Base-by-base conservation (phyloP, 2,113 vertebrate genomes). In the Cynoglossus semilaevis region DNA sequence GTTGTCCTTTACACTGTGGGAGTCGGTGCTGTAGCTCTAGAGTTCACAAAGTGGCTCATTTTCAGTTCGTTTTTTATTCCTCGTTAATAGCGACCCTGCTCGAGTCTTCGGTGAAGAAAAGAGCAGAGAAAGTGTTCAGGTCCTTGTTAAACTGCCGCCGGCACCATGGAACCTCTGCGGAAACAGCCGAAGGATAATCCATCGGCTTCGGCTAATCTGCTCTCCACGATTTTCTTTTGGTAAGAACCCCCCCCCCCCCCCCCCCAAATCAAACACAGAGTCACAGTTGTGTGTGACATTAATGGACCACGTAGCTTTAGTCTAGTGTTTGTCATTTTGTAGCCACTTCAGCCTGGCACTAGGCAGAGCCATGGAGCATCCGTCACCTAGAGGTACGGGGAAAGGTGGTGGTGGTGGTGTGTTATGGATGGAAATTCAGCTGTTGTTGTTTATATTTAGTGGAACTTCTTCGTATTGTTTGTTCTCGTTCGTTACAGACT, bases 171-270 rank as follows among this genome's bases (percentile, higher is more conserved):
- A 60, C 65, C 63, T 50, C 48, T 58, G 68, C 65, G 53, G 52
- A 85, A 77, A 67, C 70, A 85, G 64, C 68, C 51, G 52, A 85
- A 72, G 77, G 82, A 84, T 82, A 90, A 90, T 86, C 88, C 88
- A 16, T 82, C 76, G 53, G 72, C 76, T 44, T 84, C 84, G 48
- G 87, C 86, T 85, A 89, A 88, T 88, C 84, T 88, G 41, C 76
- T 90, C 59, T 89, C 88, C 72, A 87, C 81, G 84, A 83, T 90
- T 71, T 89, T 90, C 79, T 90, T 90, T 87, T 90, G 88, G 88
- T 90, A 88, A 90, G 88, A 76, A 76, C 79, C 10, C 4, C 14
- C 10, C 22, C 22, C 79, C 10, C 4, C 14, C 10, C 22, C 22
- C 22, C 22, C 22, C 22, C 22, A 29, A 29, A 29, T 4, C 2